Percentiles rank a stretch among this genome's conserved stretches.
Conservation (phyloP, 2,113 vertebrate genomes). For the Crotalus horridus region DNA sequence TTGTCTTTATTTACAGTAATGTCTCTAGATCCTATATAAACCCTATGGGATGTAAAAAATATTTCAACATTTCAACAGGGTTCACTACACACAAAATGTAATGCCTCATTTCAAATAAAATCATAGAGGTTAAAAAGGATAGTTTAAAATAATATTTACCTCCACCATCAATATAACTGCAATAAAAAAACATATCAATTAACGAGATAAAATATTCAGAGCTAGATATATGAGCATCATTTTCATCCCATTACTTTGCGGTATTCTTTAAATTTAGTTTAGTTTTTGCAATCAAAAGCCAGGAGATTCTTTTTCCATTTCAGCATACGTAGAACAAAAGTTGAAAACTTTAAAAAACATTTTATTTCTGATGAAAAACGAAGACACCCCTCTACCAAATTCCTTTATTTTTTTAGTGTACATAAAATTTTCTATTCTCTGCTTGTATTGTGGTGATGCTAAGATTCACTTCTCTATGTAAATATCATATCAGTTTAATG, state of each 20-base stretch:
- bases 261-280: conserved; percentile 8
- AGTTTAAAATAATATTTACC: background rate
- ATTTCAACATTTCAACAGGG: background rate
- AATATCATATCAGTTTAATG: background rate
- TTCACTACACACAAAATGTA: background rate
- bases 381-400: background rate
- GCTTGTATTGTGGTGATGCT: background rate
- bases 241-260: conserved; percentile 39
- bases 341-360: conserved; percentile 12
- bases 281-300: conserved; percentile 28
- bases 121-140: background rate
- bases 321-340: background rate
- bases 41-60: background rate
- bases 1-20: background rate
- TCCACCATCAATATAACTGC: background rate
- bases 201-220: conserved; percentile 47
- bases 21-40: background rate
- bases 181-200: background rate
- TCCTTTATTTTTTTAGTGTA: background rate
- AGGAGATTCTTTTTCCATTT: background rate
- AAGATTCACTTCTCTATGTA: background rate
- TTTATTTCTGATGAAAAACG: background rate
- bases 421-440: background rate
- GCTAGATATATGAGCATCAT: conserved; percentile 8
- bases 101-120: background rate